phyloP scores from a whole-genome alignment of 2,888 invertebrate genomes.

The Hirtodrosophila confusa region DNA sequence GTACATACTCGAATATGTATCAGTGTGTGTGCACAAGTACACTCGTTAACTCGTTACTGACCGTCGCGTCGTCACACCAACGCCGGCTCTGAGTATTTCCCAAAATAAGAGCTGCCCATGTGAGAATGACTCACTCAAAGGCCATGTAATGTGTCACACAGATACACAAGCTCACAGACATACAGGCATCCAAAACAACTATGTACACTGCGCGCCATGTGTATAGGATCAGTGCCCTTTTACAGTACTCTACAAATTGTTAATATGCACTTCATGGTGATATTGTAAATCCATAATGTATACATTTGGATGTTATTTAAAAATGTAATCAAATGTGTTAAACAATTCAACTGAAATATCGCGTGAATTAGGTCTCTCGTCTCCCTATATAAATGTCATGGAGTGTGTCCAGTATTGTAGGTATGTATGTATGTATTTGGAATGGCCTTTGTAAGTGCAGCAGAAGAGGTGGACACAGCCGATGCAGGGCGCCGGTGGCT shows the following conservation, averaged over 20 bases:
- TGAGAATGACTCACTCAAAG: constrained; percentile 46
- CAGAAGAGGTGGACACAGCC: constrained; percentile 1
- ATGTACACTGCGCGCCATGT: constrained; percentile 8
- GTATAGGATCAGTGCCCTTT: not conserved
- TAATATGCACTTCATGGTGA: no score
- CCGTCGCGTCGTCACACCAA: constrained; percentile 21
- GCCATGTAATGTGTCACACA: constrained; percentile 54
- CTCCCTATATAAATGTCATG: not conserved
- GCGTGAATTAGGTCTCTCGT: no score
- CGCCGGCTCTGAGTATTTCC: constrained; percentile 42
- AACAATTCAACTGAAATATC: no score
- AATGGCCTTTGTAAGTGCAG: constrained; percentile 18
- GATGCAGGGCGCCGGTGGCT: not conserved
- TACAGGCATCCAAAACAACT: constrained; percentile 17
- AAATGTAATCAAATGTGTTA: no score
- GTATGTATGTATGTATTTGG: not conserved
- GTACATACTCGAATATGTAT: not conserved
- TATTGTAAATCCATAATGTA: no score
- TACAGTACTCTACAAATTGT: no score
- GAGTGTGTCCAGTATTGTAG: constrained; percentile 4
- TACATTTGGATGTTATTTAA: no score
- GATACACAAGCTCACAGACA: constrained; percentile 26
- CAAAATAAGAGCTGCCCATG: constrained; percentile 19
- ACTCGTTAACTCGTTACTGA: constrained; percentile 28
- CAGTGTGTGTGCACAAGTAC: not conserved